These are phyloP conservation scores for Synergus laeviventris DNA, from an alignment of 2,888 invertebrate genomes.

Conservation along the genomic window DNA sequence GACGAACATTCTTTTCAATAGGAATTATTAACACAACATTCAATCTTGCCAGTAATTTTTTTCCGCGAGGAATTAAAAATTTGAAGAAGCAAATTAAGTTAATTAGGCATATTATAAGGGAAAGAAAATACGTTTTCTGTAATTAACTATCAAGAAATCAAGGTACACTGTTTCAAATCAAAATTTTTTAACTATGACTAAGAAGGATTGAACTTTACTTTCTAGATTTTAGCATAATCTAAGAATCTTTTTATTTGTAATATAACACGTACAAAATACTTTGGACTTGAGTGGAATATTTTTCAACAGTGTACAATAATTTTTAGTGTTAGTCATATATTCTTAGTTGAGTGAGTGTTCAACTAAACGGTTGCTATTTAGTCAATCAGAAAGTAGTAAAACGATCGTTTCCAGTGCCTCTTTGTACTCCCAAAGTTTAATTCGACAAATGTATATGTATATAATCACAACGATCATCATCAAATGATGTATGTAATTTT, in stretches of 20 bases:
- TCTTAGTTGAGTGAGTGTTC: background rate
- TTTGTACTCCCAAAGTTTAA: slow-evolving; percentile 39
- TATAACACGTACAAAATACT: slow-evolving; percentile 26
- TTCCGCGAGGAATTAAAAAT: background rate
- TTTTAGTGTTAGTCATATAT: slow-evolving; percentile 1
- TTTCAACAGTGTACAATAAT: slow-evolving; percentile 29
- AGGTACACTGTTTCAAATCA: slow-evolving; percentile 4
- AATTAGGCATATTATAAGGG: slow-evolving; percentile 35
- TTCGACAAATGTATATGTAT: slow-evolving; percentile 31
- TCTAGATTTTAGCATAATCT: background rate
- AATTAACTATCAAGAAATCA: slow-evolving; percentile 35
- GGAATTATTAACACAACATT: background rate
- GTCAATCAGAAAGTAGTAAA: slow-evolving; percentile 29
- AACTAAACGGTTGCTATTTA: background rate
- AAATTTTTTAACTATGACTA: background rate
- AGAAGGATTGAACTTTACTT: background rate
- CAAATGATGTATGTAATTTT: slow-evolving; percentile 22
- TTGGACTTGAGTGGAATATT: background rate
- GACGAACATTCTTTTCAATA: background rate
- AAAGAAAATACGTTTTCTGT: slow-evolving; percentile 43
- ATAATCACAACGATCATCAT: slow-evolving; percentile 13
- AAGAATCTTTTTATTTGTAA: background rate
- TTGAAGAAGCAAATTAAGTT: slow-evolving; percentile 6
- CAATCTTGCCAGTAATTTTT: slow-evolving; percentile 4
- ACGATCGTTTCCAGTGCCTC: slow-evolving; percentile 32